Conservation (phyloP, 2,888 invertebrate genomes). For the Lasius fuliginosus region DNA sequence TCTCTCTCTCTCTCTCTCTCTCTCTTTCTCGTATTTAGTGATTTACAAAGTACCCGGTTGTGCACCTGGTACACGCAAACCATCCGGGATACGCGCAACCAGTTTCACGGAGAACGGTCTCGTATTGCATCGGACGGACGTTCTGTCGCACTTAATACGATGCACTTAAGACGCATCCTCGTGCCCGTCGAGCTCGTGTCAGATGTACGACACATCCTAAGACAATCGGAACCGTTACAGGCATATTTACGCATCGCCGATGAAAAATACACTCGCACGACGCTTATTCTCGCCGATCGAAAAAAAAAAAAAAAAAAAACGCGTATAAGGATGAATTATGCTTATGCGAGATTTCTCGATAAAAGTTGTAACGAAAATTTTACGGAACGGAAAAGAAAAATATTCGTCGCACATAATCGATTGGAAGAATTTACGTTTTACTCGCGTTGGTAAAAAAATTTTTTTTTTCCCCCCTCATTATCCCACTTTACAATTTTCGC, state of each 20-base stretch:
- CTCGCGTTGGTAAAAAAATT: background rate
- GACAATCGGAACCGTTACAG: conserved; percentile 77
- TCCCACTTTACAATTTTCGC: background rate
- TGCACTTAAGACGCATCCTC: conserved; percentile 57
- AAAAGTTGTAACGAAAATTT: background rate
- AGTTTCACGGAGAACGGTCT: conserved; percentile 32
- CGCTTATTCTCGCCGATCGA: background rate
- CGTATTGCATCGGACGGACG: conserved; percentile 25
- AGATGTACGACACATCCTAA: conserved; percentile 70
- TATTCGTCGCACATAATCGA: background rate
- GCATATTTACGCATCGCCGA: conserved; percentile 21
- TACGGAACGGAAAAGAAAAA: background rate
- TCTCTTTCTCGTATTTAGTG: background rate
- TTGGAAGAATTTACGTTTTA: background rate
- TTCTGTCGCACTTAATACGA: conserved; percentile 43
- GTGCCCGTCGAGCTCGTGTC: conserved; percentile 34
- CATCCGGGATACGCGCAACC: conserved; percentile 31
- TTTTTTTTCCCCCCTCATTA: background rate
- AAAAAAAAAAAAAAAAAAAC: background rate
- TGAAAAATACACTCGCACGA: conserved; percentile 12
- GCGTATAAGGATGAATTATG: background rate
- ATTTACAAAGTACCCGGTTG: conserved; percentile 53
- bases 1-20: conserved; percentile 17
- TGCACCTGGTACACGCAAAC: conserved; percentile 50
- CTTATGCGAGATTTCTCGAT: background rate